Conservation (phyloP, 2,797 vertebrate species). For the Tragopan temminckii region DNA sequence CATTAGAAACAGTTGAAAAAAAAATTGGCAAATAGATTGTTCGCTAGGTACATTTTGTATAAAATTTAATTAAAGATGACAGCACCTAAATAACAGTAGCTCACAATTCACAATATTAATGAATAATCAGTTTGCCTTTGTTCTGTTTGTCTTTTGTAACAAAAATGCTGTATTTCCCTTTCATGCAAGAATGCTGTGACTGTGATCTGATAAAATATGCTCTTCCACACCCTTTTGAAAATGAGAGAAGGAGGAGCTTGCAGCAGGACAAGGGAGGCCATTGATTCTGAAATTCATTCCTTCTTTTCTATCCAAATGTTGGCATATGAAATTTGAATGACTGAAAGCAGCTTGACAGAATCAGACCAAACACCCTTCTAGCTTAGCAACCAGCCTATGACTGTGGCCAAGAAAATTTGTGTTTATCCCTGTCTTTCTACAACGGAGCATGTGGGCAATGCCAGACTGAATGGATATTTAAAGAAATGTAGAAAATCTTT, state of each 20-base stretch:
- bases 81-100: constrained; percentile 2
- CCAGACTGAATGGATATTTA: neutral
- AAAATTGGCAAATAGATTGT: neutral
- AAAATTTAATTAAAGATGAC: constrained; percentile 30
- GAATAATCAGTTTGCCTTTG: neutral
- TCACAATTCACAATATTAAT: neutral
- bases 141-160: neutral
- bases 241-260: neutral
- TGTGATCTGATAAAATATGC: neutral
- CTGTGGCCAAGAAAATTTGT: neutral
- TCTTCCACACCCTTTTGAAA: neutral
- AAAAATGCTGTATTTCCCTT: neutral
- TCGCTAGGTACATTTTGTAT: neutral
- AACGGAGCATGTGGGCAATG: neutral
- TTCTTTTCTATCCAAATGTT: neutral
- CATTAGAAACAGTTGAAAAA: neutral
- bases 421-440: neutral
- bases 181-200: neutral
- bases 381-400: neutral
- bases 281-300: neutral
- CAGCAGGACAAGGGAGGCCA: neutral
- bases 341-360: neutral
- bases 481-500: neutral
- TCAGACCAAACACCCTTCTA: neutral
- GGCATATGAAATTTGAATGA: neutral